Conservation (phyloP, 2,113 vertebrate species). For the Ahaetulla prasina region DNA sequence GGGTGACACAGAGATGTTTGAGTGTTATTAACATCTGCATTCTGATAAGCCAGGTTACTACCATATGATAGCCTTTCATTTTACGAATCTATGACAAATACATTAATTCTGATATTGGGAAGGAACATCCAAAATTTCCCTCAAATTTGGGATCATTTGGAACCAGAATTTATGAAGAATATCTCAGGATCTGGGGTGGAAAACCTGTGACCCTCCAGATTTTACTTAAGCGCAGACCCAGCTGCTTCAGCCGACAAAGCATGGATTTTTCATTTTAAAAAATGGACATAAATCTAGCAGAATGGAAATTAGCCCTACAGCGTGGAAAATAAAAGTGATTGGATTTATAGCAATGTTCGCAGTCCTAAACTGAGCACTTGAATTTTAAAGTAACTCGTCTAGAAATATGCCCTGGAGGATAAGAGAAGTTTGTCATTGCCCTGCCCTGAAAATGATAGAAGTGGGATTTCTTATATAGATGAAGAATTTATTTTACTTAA, state of each 20-base stretch:
- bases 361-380: neutral
- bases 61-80: neutral
- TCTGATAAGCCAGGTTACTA: neutral
- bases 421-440: neutral
- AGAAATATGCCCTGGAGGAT: neutral
- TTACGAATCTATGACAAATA: neutral
- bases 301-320: neutral
- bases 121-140: neutral
- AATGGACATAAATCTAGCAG: neutral
- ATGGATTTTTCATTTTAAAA: neutral
- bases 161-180: neutral
- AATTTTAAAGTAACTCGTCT: neutral
- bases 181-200: neutral
- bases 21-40: neutral
- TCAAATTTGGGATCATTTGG: neutral
- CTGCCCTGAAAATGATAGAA: neutral
- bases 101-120: neutral
- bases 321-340: neutral
- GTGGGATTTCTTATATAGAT: neutral
- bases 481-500: neutral
- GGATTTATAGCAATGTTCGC: neutral
- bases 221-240: neutral
- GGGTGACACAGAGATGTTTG: neutral
- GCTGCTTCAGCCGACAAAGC: neutral
- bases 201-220: neutral